Evolutionary conservation across 2,797 vertebrate species (phyloP), one percentile per base, ranked within the genome.

Genomic region (Echeneis naucrates): DNA sequence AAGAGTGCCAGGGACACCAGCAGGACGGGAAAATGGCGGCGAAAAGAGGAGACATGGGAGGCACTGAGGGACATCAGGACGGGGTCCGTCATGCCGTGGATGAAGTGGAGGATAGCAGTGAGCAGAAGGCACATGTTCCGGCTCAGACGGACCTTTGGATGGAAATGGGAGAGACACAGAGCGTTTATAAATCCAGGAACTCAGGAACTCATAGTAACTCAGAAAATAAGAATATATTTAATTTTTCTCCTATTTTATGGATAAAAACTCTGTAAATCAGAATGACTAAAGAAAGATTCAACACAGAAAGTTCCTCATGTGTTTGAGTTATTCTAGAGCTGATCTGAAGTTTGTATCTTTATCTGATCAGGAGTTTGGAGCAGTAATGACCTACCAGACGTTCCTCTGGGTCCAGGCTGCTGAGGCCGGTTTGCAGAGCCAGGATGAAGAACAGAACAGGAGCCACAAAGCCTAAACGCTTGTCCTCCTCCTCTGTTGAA

Each of bases 61-160:
- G 98, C 97, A 93, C 97, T 98, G 70, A 99, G 95, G 13, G 97
- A 97, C 98, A 99, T 98, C 24, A 99, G 94, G 70, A 99, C 97
- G 0, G 98, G 97, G 89, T 99, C 98, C 3, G 97, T 97, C 98
- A 99, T 99, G 71, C 97, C 98, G 0, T 99, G 98, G 89, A 99
- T 97, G 90, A 99, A 99, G 94, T 99, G 98, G 74, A 99, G 91
- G 89, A 99, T 96, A 77, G 96, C 98, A 0, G 98, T 99, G 84
- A 99, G 93, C 92, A 99, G 93, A 92, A 99, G 96, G 95, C 98
- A 99, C 97, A 99, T 98, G 94, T 99, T 95, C 75, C 98, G 93
- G 92, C 97, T 98, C 71, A 99, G 94, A 42, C 98, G 97, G 45
- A 99, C 54, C 92, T 92, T 24, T 2, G 26, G 27, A 30, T 5